phyloP scores from a whole-genome alignment of 2,888 invertebrate species.

The Prosopocoilus inquinatus region DNA sequence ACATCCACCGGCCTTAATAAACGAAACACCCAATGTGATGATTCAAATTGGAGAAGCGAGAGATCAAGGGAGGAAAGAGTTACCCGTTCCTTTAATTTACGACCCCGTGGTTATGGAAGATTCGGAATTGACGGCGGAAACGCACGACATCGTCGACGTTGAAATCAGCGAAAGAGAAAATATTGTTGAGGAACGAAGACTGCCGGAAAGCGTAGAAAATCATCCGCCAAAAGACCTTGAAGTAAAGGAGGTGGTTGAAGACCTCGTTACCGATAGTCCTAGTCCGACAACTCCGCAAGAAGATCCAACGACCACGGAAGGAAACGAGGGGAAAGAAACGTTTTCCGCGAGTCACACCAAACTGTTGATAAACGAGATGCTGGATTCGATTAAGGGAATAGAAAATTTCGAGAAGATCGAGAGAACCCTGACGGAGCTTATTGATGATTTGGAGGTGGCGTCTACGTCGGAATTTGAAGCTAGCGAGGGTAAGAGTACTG shows the following conservation, averaged over 20 bases:
- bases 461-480: not conserved
- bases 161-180: slow-evolving; percentile 21
- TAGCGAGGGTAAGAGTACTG: too few relatives aligned
- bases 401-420: not conserved
- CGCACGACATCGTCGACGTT: slow-evolving; percentile 17
- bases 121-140: slow-evolving; percentile 27
- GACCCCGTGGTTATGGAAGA: slow-evolving; percentile 26
- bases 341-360: too few relatives aligned
- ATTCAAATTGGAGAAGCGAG: too few relatives aligned
- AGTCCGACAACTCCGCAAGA: not conserved
- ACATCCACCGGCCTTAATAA: too few relatives aligned
- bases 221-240: not conserved
- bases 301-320: not conserved
- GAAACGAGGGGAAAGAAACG: not conserved
- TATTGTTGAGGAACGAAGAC: not conserved
- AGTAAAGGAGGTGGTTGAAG: slow-evolving; percentile 3
- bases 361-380: too few relatives aligned
- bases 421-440: not conserved
- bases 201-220: too few relatives aligned
- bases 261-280: not conserved
- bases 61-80: too few relatives aligned
- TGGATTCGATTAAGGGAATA: not conserved
- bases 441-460: not conserved
- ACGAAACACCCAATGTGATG: too few relatives aligned
- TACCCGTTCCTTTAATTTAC: not conserved